Percentiles rank a stretch among this genome's conserved stretches.
Conservation (phyloP, 2,797 vertebrate species). For the Mustela erminea region DNA sequence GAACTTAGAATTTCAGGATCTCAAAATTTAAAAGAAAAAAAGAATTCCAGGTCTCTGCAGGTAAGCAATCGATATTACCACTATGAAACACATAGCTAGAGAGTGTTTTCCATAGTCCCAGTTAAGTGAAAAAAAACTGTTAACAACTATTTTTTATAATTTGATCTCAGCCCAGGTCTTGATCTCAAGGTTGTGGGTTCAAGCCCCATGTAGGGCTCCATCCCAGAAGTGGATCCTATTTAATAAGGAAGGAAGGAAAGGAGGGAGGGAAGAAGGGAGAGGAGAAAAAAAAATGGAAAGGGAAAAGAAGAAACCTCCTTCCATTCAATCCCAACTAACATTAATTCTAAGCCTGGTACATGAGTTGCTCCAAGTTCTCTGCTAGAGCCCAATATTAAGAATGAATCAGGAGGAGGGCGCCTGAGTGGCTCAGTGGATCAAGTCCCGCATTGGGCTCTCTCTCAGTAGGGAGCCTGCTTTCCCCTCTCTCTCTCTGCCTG, state of each 20-base stretch:
- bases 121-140: not conserved
- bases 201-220: not conserved
- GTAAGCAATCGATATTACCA: slow-evolving; percentile 21
- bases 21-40: not conserved
- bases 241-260: not conserved
- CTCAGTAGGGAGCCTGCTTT: too few relatives aligned
- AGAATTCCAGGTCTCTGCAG: slow-evolving; percentile 22
- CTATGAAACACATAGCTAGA: not conserved
- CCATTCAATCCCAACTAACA: slow-evolving; percentile 38
- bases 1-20: slow-evolving; percentile 5
- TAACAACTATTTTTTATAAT: not conserved
- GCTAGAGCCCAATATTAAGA: not conserved
- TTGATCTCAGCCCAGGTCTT: not conserved
- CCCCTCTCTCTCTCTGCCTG: too few relatives aligned
- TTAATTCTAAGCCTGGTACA: not conserved
- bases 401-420: not conserved
- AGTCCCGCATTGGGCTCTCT: too few relatives aligned
- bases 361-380: slow-evolving; percentile 38
- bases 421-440: too few relatives aligned
- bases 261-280: not conserved
- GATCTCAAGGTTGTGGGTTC: not conserved
- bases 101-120: not conserved
- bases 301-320: not conserved
- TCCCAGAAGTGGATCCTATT: not conserved
- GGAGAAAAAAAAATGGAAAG: not conserved